Conservation (phyloP, 2,113 vertebrate species). For the Thoracochromis brauschi region DNA sequence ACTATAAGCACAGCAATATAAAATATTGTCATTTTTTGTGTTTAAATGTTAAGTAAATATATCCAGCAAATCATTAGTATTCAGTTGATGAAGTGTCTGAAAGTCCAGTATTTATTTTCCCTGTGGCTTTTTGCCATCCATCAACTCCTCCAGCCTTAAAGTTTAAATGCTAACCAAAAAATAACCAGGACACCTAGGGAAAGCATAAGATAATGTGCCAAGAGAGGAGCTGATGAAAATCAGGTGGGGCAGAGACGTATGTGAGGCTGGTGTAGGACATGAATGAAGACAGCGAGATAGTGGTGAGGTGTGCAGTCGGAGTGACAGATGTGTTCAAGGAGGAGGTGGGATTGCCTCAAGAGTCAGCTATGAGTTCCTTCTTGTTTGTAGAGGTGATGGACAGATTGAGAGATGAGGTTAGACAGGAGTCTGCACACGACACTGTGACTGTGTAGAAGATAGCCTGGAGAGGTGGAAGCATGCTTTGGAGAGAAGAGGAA, state of each 20-base stretch:
- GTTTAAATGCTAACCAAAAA: background rate
- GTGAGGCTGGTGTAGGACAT: background rate
- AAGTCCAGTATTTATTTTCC: background rate
- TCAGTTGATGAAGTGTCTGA: background rate
- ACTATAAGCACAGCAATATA: background rate
- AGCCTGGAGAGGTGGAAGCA: background rate
- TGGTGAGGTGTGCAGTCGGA: background rate
- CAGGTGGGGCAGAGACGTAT: background rate
- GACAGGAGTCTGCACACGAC: background rate
- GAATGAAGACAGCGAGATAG: background rate
- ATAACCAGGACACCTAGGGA: background rate
- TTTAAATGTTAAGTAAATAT: background rate
- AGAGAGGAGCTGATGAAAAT: background rate
- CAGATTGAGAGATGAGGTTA: background rate
- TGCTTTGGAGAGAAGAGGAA: background rate
- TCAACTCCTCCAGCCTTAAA: background rate
- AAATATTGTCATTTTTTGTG: background rate
- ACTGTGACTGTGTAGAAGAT: background rate
- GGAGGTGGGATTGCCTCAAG: background rate
- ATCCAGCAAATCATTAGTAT: background rate
- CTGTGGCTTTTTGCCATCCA: background rate
- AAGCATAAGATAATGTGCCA: background rate
- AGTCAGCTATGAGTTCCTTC: background rate
- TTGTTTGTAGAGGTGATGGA: background rate
- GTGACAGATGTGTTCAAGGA: background rate